Evolutionary conservation across 2,797 vertebrate genomes (phyloP).

Genomic region (Peromyscus aztecus): DNA sequence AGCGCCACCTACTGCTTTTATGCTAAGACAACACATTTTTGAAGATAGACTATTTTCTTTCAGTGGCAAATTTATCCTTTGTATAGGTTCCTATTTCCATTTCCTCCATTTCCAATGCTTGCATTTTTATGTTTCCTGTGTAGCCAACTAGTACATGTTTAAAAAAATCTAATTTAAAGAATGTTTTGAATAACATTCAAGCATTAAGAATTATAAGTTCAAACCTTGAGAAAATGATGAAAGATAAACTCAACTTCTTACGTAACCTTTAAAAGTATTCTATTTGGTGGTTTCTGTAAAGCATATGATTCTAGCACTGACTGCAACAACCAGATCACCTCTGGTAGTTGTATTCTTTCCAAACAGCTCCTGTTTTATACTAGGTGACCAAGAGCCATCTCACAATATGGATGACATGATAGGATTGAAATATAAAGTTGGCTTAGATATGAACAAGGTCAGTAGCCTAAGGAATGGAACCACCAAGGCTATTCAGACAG

Average conservation of each 20-base stretch:
- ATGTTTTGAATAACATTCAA: neutral
- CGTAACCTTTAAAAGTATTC: neutral
- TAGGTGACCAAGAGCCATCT: neutral
- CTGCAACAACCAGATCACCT: neutral
- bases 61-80: neutral
- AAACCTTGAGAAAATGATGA: neutral
- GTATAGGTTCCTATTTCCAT: neutral
- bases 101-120: neutral
- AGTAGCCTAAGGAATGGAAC: neutral
- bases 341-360: neutral
- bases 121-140: neutral
- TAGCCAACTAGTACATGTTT: neutral
- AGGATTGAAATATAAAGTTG: neutral
- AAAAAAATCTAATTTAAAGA: neutral
- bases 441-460: neutral
- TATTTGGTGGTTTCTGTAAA: neutral
- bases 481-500: neutral
- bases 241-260: neutral
- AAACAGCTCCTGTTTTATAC: neutral
- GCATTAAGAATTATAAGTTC: neutral
- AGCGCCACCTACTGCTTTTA: neutral
- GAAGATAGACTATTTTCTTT: neutral
- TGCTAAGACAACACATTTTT: neutral
- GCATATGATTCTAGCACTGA: neutral
- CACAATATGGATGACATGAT: neutral